Conservation (phyloP, 2,113 vertebrate species). For the Octodon degus region DNA sequence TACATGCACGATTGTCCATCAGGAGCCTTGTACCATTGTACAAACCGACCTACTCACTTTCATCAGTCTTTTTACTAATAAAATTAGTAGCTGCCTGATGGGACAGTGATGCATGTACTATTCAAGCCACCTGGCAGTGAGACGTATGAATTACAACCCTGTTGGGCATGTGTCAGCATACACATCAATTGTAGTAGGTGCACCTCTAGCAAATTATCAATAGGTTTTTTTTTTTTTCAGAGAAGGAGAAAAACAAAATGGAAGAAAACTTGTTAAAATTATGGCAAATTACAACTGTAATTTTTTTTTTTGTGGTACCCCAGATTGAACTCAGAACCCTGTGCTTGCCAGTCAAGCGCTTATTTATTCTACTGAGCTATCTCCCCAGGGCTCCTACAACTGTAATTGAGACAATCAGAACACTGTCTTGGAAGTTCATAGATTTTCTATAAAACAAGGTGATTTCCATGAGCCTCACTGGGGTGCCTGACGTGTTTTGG, state of each 20-base stretch:
- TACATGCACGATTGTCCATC: neutral
- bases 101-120: neutral
- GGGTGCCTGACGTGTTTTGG: neutral
- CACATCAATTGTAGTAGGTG: neutral
- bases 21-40: neutral
- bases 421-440: neutral
- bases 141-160: neutral
- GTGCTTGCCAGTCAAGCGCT: no score
- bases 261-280: neutral
- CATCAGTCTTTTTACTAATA: neutral
- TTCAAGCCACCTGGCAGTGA: neutral
- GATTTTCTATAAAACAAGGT: neutral
- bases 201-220: constrained; percentile 34
- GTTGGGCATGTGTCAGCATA: neutral
- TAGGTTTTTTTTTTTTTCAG: neutral
- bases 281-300: neutral
- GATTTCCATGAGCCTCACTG: neutral
- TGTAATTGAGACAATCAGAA: neutral
- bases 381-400: neutral
- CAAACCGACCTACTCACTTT: neutral
- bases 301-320: no score
- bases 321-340: no score
- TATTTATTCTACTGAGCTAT: no score
- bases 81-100: neutral
- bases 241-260: neutral